These are phyloP conservation scores for Chunga burmeisteri DNA, from an alignment of 2,113 vertebrate genomes.

Conservation along the genomic window DNA sequence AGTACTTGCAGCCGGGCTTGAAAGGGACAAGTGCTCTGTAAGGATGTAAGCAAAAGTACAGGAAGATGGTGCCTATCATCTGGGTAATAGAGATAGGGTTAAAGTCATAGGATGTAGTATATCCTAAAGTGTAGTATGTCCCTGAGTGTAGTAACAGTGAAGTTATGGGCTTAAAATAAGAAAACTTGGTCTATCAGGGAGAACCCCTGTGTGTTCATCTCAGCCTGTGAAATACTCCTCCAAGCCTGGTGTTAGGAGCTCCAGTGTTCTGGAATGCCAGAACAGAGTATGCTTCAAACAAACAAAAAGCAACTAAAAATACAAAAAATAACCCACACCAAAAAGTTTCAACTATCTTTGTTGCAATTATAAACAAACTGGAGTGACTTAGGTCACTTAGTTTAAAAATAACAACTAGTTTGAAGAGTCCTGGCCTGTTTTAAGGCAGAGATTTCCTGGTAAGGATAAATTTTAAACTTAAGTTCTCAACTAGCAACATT, in stretches of 20 bases:
- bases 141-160: no score
- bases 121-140: no score
- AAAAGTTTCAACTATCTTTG: neutral
- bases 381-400: accelerated
- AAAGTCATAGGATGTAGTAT: neutral
- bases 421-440: neutral
- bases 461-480: neutral
- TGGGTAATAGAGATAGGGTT: no score
- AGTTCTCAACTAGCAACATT: neutral
- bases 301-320: neutral
- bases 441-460: neutral
- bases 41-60: neutral
- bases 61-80: neutral
- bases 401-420: neutral
- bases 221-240: neutral
- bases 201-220: neutral
- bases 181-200: accelerated
- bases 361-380: neutral
- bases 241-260: neutral
- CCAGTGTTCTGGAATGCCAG: neutral
- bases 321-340: accelerated
- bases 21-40: no score
- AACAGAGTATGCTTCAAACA: neutral
- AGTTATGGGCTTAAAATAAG: neutral
- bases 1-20: neutral